A percentile compares a stretch with the other conserved stretches of the same genome.
phyloP scores from a whole-genome alignment of 2,888 invertebrate species.

The Lithodes maja region DNA sequence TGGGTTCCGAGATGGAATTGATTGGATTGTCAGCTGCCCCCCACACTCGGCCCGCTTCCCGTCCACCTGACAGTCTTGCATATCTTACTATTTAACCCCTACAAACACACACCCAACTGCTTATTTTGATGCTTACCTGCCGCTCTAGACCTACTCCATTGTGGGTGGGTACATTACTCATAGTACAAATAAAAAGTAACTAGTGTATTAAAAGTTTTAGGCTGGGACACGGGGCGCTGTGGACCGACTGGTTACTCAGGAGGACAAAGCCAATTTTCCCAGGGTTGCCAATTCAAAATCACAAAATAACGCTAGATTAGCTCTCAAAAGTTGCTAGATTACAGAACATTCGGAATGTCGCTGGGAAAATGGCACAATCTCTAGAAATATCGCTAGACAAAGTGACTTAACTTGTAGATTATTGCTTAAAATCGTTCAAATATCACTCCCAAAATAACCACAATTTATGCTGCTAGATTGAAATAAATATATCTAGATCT shows the following conservation, averaged over 20 bases:
- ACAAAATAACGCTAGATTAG: no score
- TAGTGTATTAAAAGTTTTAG: constrained; percentile 40
- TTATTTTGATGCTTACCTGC: constrained; percentile 65
- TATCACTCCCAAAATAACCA: no score
- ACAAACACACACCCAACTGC: neutral
- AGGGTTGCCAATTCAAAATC: no score
- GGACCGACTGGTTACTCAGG: constrained; percentile 35
- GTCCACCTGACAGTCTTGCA: constrained; percentile 12
- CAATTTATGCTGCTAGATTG: no score
- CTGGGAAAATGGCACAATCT: no score
- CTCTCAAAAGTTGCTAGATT: no score
- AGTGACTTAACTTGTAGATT: no score
- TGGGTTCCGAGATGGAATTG: constrained; percentile 21
- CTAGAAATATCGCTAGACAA: no score
- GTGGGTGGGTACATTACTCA: constrained; percentile 71
- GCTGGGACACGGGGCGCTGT: constrained; percentile 35
- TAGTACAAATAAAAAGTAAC: constrained; percentile 65
- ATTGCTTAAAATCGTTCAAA: no score
- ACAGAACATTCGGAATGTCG: no score
- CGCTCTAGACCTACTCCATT: constrained; percentile 71
- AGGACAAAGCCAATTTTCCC: constrained; percentile 59
- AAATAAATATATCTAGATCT: no score
- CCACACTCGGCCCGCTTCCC: neutral
- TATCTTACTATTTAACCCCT: neutral
- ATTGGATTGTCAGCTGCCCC: constrained; percentile 56